Percentiles rank a stretch among this genome's conserved stretches.
Conservation (phyloP, 2,113 vertebrate species). For the Daboia siamensis region DNA sequence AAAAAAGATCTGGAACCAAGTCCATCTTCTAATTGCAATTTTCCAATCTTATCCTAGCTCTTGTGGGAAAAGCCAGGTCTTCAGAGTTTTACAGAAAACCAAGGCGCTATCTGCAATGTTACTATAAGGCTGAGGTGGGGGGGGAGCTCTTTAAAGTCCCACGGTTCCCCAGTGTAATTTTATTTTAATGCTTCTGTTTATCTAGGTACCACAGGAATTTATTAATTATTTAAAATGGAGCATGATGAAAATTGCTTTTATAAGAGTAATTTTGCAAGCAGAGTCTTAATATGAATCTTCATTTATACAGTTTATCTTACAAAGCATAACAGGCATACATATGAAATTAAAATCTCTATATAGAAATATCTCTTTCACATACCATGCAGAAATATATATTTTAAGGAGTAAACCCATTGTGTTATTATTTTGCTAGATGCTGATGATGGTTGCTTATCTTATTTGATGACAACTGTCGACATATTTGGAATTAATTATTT, state of each 20-base stretch:
- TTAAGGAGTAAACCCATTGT: not conserved
- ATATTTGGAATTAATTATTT: conserved; percentile 16
- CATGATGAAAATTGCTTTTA: not conserved
- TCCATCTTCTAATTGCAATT: not conserved
- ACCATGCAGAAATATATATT: not conserved
- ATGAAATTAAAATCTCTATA: not conserved
- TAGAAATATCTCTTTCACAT: not conserved
- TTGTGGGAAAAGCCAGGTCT: not conserved
- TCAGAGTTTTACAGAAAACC: not conserved
- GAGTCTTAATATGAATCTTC: not conserved
- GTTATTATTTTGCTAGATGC: not conserved
- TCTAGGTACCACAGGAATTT: not conserved
- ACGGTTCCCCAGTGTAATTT: not conserved
- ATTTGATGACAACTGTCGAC: not conserved
- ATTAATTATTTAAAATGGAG: not conserved
- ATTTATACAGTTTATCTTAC: not conserved
- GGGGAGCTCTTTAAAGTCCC: not conserved
- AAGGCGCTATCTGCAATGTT: not conserved
- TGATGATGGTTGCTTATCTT: not conserved
- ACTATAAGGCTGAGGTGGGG: not conserved
- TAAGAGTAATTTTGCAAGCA: not conserved
- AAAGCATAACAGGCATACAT: not conserved
- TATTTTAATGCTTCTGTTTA: not conserved
- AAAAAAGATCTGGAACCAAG: not conserved
- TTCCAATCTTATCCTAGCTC: not conserved